These are phyloP conservation scores for Paralichthys olivaceus DNA, from an alignment of 2,113 vertebrate species.

Conservation along the genomic window DNA sequence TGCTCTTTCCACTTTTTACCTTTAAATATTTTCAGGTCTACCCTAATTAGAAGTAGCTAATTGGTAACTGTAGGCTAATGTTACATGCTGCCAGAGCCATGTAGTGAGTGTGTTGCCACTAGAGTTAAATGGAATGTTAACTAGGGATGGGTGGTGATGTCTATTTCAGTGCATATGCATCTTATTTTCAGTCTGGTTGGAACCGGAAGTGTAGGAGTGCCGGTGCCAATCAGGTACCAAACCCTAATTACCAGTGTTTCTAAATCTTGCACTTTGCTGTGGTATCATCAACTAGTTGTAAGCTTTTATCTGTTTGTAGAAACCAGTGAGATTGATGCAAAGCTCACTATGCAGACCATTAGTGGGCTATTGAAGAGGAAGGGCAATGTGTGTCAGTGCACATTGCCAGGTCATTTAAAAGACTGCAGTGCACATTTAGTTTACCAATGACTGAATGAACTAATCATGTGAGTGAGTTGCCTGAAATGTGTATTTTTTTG, in stretches of 20 bases:
- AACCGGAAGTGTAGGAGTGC: no score
- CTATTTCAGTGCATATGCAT: no score
- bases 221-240: no score
- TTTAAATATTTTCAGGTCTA: no score
- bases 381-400: not conserved
- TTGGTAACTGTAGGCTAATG: no score
- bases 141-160: no score
- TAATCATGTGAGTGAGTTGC: constrained; percentile 4
- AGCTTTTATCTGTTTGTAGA: constrained; percentile 26
- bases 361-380: constrained; percentile 9
- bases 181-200: no score
- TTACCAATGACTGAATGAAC: constrained; percentile 13
- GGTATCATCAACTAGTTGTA: constrained; percentile 37
- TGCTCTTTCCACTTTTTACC: no score
- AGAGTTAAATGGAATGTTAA: no score
- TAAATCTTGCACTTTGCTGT: constrained; percentile 47
- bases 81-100: no score
- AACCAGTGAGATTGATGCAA: constrained; percentile 36
- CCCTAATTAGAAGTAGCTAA: no score
- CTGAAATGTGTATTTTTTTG: not conserved
- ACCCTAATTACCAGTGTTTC: constrained; percentile 27
- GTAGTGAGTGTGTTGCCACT: no score
- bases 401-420: constrained; percentile 10
- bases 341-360: constrained; percentile 7
- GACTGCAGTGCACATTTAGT: not conserved